Base-by-base conservation (phyloP, 2,888 invertebrate genomes). In the Morinoia aosen region DNA sequence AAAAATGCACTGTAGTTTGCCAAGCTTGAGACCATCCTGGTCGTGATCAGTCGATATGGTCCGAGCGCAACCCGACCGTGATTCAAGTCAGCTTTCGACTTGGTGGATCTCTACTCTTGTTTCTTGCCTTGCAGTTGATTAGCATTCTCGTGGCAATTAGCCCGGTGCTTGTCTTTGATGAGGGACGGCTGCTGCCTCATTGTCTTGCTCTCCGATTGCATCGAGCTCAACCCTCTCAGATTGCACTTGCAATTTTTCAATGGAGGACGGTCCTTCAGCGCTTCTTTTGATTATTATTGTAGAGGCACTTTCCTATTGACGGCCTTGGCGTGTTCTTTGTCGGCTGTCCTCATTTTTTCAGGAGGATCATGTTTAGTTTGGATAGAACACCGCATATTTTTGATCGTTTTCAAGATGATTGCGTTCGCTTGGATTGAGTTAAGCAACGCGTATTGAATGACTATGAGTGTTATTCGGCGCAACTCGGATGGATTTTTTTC, bases 101-200 rank as follows among this genome's bases (percentile, higher is more conserved):
- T 76, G 25, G 25, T 76, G 76, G 25, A 76, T 76, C 76, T 76
- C 76, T 33, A 33, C 57, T 33, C 57, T 25, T 33, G 58, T 93
- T 93, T 93, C 93, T 93, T 93, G 93, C 48, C 93, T 57, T 56
- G 57, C 93, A 56, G 57, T 93, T 93, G 90, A 93, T 93, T 93
- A 93, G 93, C 93, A 93, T 93, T 93, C 93, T 93, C 93, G 39
- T 93, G 93, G 48, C 93, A 93, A 93, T 93, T 93, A 93, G 93
- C 93, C 57, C 57, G 93, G 93, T 93, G 57, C 57, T 56, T 93
- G 93, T 93, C 57, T 93, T 93, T 93, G 93, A 93, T 93, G 93
- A 93, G 93, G 48, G 57, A 57, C 93, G 93, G 57, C 93, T 57
- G 25, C 93, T 33, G 57, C 93, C 33, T 93, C 57, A 93, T 93